Evolutionary conservation across 2,113 vertebrate genomes (phyloP).

Genomic region (Lophius piscatorius): DNA sequence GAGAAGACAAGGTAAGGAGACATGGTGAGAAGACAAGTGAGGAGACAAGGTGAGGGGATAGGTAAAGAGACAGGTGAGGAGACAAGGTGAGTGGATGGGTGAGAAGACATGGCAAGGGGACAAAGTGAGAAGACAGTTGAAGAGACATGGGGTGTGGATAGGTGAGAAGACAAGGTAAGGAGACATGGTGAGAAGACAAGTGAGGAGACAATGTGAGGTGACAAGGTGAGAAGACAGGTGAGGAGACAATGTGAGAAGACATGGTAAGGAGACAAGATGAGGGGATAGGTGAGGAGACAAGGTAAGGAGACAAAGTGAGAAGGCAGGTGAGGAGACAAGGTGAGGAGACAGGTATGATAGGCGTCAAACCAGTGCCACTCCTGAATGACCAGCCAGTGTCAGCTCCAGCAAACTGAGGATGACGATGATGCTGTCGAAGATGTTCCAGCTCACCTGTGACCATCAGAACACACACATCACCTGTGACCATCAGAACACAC

Average conservation of each 20-base stretch:
- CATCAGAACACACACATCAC: background rate
- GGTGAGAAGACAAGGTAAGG: background rate
- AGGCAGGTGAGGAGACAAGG: background rate
- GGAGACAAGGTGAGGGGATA: background rate
- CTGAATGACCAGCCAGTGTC: constrained; percentile 14
- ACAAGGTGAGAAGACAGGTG: too few species aligned
- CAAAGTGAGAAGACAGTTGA: background rate
- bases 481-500: background rate
- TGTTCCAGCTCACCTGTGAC: constrained; percentile 88
- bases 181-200: background rate
- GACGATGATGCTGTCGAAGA: constrained; percentile 90
- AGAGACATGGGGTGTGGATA: too few species aligned
- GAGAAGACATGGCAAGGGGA: background rate
- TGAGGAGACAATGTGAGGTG: background rate
- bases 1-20: background rate
- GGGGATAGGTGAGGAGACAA: background rate
- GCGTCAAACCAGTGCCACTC: constrained; percentile 81
- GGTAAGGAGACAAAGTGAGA: too few species aligned
- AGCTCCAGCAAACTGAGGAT: constrained; percentile 86
- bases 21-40: background rate
- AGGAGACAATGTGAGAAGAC: too few species aligned
- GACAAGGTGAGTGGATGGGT: too few species aligned
- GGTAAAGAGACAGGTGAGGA: too few species aligned
- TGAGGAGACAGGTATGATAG: constrained; percentile 17
- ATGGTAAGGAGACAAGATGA: too few species aligned